Conservation (phyloP, 2,888 invertebrate species). For the Tachina fera region DNA sequence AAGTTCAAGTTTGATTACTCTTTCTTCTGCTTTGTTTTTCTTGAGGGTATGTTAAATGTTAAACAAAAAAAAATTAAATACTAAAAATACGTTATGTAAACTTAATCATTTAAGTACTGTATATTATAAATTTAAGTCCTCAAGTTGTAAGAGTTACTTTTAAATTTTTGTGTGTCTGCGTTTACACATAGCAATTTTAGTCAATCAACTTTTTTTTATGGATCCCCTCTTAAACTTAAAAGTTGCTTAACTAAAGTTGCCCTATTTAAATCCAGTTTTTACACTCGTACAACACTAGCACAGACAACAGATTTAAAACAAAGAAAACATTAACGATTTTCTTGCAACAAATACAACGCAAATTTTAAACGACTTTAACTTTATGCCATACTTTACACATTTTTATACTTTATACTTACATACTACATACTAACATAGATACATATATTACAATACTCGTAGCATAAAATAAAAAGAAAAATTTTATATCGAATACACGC, state of each 20-base stretch:
- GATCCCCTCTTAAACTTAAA: too few relatives aligned
- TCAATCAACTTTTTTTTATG: too few relatives aligned
- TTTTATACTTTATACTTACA: neutral
- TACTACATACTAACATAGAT: neutral
- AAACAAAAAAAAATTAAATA: neutral
- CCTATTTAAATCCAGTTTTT: neutral
- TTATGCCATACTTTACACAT: too few relatives aligned
- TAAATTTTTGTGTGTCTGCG: conserved; percentile 1
- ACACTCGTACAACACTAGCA: conserved; percentile 50
- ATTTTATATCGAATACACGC: neutral
- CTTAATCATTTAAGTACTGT: neutral
- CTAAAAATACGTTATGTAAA: neutral
- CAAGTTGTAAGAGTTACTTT: conserved; percentile 49
- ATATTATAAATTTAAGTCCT: conserved; percentile 16
- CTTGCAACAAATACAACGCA: conserved; percentile 68
- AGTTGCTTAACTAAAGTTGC: too few relatives aligned
- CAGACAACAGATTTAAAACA: conserved; percentile 28
- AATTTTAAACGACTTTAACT: conserved; percentile 63
- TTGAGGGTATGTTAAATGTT: conserved; percentile 15
- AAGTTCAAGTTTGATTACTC: too few relatives aligned
- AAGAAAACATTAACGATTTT: conserved; percentile 46
- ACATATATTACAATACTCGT: neutral
- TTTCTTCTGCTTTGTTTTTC: neutral
- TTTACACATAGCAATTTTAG: too few relatives aligned
- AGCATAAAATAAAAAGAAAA: neutral